Evolutionary conservation across 2,888 invertebrate species (phyloP).

Genomic region (Brachylomia viminalis): DNA sequence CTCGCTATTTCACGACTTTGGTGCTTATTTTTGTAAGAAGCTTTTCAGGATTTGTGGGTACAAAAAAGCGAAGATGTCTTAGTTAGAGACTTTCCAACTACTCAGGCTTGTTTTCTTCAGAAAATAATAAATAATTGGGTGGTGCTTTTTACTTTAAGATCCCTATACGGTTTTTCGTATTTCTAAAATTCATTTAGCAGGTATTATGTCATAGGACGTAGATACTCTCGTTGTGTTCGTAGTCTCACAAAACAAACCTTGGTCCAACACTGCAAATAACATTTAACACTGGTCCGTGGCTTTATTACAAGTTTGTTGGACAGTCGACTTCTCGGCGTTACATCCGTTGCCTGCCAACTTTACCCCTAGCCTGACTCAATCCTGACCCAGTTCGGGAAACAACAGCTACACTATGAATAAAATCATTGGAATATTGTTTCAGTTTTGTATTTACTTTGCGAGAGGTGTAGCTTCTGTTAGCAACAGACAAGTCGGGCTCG

Average conservation of each 20-base stretch:
- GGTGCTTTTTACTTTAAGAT: background rate
- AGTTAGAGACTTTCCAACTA: constrained; percentile 24
- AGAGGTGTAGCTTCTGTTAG: constrained; percentile 17
- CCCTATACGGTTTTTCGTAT: background rate
- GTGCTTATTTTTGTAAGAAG: constrained; percentile 32
- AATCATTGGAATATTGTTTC: constrained; percentile 60
- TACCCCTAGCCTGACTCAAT: constrained; percentile 67
- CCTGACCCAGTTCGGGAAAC: constrained; percentile 67
- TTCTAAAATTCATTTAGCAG: constrained; percentile 25
- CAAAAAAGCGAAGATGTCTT: constrained; percentile 25
- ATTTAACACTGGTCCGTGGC: constrained; percentile 64
- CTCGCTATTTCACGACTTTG: constrained; percentile 17
- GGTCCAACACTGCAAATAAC: constrained; percentile 63
- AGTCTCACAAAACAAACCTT: constrained; percentile 59
- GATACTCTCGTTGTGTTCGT: constrained; percentile 30
- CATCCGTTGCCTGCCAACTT: constrained; percentile 72
- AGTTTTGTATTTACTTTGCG: constrained; percentile 31
- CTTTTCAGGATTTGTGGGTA: constrained; percentile 23
- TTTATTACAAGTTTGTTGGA: constrained; percentile 73
- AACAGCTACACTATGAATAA: constrained; percentile 51
- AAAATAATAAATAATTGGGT: constrained; percentile 26
- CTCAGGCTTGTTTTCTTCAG: constrained; percentile 18
- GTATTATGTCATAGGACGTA: constrained; percentile 34
- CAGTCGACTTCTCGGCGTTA: constrained; percentile 65
- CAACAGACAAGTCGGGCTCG: constrained; percentile 9